Percentiles rank a stretch among this genome's conserved stretches.
These are phyloP conservation scores for Rhinopithecus roxellana DNA, from an alignment of 2,113 vertebrate genomes.

Conservation along the genomic window DNA sequence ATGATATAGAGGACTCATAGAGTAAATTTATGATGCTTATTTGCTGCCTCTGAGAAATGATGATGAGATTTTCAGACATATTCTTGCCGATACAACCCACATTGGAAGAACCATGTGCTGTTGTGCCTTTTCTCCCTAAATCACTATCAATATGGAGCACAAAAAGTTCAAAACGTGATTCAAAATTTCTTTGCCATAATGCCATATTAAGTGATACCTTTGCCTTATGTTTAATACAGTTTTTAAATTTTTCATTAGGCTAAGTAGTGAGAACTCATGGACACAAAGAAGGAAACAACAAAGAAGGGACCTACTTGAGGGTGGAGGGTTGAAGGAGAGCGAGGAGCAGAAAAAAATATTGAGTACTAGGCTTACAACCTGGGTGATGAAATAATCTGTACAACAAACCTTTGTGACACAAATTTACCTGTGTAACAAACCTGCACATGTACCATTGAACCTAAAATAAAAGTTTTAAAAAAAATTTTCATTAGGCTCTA, in stretches of 20 bases:
- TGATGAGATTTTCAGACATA: constrained; percentile 11
- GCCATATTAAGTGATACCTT: neutral
- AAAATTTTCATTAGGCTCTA: neutral
- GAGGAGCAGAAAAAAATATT: too few species aligned
- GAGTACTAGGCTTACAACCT: too few species aligned
- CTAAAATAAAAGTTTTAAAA: too few species aligned
- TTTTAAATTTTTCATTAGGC: neutral
- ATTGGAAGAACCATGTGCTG: neutral
- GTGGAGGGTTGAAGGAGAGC: too few species aligned
- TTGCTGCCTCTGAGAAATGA: constrained; percentile 10
- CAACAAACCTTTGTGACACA: too few species aligned
- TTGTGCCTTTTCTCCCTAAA: neutral
- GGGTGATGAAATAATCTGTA: too few species aligned
- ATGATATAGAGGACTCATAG: neutral
- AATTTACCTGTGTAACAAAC: too few species aligned
- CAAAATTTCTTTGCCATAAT: neutral
- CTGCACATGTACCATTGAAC: too few species aligned
- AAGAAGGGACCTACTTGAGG: too few species aligned
- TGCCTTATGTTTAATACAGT: neutral
- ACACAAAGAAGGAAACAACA: too few species aligned
- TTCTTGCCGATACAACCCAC: neutral
- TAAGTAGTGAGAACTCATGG: too few species aligned
- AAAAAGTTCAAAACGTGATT: neutral
- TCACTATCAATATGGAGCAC: neutral
- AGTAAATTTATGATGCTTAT: neutral